Evolutionary conservation across 2,797 vertebrate species (phyloP), one percentile per base, ranked within the genome.

Genomic region (Oryzias dopingdopingensis): DNA sequence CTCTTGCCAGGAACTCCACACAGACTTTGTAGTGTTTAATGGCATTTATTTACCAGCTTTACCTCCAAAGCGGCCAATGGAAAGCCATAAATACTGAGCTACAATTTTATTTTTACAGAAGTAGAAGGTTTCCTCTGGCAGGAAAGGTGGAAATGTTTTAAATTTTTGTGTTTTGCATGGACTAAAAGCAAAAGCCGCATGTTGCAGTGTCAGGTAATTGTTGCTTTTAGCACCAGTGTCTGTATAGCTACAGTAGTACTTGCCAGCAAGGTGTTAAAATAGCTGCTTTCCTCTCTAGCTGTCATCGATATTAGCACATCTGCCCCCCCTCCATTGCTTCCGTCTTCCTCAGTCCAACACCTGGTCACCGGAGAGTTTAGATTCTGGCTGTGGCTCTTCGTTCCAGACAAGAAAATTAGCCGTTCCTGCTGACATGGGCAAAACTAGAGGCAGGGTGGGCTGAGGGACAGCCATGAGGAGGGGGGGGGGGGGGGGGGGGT

Each of bases 341-440:
- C 12, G 32, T 37, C 32, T 37, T 37, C 32, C 12, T 10, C 32
- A 64, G 66, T 56, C 56, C 12, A 66, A 74, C 77, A 79, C 85
- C 79, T 82, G 73, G 79, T 59, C 67, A 58, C 52, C 22, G 44
- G 74, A 41, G 72, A 64, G 55, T 20, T 42, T 20, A 59, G 69
- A 66, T 72, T 57, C 67, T 77, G 53, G 72, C 55, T 14, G 54
- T 17, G 44, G 72, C 63, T 69, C 58, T 64, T 69, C 20, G 67
- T 56, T 82, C 62, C 65, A 70, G 62, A 59, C 71, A 73, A 74
- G 77, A 88, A 89, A 87, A 89, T 90, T 89, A 88, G 74, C 80
- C 67, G 78, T 60, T 80, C 78, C 70, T 86, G 90, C 89, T 91
- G 89, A 91, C 76, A 68, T 85, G 80, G 80, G 74, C 72, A 75